Conservation (phyloP, 2,888 invertebrate genomes). For the Pasiphila rectangulata region DNA sequence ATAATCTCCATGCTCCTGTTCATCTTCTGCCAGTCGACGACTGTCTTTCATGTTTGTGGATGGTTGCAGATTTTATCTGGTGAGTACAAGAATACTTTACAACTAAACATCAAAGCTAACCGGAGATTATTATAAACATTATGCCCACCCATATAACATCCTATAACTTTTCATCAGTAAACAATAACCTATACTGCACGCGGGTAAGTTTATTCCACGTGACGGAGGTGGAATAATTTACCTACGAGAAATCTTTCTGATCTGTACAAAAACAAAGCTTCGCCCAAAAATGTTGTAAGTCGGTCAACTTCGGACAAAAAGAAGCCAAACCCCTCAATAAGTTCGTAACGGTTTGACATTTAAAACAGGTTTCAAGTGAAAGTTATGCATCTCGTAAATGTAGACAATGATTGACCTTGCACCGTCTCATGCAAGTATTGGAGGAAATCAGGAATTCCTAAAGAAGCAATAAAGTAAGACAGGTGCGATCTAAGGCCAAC, state of each 20-base stretch:
- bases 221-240: no score
- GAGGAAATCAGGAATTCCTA: conserved; percentile 18
- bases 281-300: conserved; percentile 4
- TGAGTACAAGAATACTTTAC: conserved; percentile 71
- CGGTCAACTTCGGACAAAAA: conserved; percentile 14
- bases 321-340: conserved; percentile 18
- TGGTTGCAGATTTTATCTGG: conserved; percentile 98
- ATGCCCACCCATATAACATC: no score
- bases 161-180: no score
- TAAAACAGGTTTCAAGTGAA: conserved; percentile 42
- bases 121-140: no score
- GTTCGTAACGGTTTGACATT: conserved; percentile 33
- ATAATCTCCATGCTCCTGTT: conserved; percentile 94
- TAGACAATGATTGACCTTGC: conserved; percentile 45
- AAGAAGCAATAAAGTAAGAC: conserved; percentile 12
- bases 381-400: conserved; percentile 41
- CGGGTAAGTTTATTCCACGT: no score
- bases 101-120: not conserved
- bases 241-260: no score
- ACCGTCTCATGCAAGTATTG: conserved; percentile 29
- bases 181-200: no score
- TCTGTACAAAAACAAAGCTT: conserved; percentile 1
- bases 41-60: conserved; percentile 95
- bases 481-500: conserved; percentile 16
- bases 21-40: conserved; percentile 95